A percentile compares a stretch with the other conserved stretches of the same genome.
These are phyloP conservation scores for Amorpha juglandis DNA, from an alignment of 2,888 invertebrate genomes.

Conservation along the genomic window DNA sequence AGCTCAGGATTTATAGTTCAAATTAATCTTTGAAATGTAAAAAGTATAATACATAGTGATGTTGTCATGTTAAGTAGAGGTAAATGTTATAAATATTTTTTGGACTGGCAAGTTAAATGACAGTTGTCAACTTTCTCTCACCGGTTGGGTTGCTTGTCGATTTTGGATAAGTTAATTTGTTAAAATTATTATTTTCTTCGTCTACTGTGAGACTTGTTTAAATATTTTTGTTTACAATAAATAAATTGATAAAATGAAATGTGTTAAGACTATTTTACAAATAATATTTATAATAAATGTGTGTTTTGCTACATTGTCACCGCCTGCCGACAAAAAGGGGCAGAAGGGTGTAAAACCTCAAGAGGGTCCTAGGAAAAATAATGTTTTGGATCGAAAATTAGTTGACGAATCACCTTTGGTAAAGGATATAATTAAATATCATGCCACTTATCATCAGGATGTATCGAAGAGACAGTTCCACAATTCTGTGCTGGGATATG, in stretches of 20 bases:
- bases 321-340: conserved; percentile 75
- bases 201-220: neutral
- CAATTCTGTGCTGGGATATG: conserved; percentile 93
- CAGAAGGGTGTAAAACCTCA: conserved; percentile 76
- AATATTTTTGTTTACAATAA: neutral
- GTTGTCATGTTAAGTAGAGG: neutral
- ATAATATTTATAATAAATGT: conserved; percentile 65
- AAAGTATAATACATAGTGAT: neutral
- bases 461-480: conserved; percentile 87
- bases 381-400: conserved; percentile 88
- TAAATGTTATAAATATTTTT: neutral
- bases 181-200: too few species aligned
- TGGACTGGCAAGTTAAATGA: neutral
- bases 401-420: conserved; percentile 87
- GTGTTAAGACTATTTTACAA: conserved; percentile 61
- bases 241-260: conserved; percentile 59
- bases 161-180: neutral
- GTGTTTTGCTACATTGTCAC: conserved; percentile 75
- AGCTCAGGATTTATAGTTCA: too few species aligned
- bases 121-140: neutral
- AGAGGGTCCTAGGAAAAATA: conserved; percentile 85
- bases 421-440: conserved; percentile 90
- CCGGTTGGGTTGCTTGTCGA: conserved; percentile 9
- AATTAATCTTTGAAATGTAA: too few species aligned
- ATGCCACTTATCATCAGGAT: conserved; percentile 89